Percentiles rank a stretch among this genome's conserved stretches.
phyloP scores from a whole-genome alignment of 2,888 invertebrate species.

The Eupsilia transversa region DNA sequence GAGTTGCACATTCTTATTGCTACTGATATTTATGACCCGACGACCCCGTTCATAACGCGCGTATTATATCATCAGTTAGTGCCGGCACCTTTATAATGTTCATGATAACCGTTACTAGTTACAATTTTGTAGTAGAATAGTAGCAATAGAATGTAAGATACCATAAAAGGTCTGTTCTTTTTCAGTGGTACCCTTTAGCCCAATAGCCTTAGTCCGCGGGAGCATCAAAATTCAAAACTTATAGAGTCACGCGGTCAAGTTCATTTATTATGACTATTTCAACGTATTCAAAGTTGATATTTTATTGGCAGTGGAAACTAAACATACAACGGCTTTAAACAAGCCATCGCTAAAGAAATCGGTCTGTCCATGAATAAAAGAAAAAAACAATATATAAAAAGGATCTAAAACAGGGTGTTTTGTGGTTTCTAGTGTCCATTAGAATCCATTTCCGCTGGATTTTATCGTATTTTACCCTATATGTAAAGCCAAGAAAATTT shows the following conservation, averaged over 20 bases:
- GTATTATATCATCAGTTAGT: background rate
- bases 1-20: too few relatives aligned
- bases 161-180: background rate
- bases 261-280: background rate
- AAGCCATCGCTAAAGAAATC: conserved; percentile 3
- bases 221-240: too few relatives aligned
- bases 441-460: conserved; percentile 8
- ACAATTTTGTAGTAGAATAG: background rate
- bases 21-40: too few relatives aligned
- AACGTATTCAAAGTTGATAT: background rate
- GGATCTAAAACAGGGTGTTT: conserved; percentile 32
- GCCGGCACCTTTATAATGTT: background rate
- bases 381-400: background rate
- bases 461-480: conserved; percentile 8
- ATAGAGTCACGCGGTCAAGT: background rate
- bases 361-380: background rate
- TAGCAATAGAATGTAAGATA: conserved; percentile 8
- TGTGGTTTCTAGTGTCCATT: conserved; percentile 14
- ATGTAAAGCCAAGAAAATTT: background rate
- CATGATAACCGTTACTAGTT: background rate
- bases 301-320: background rate
- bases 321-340: background rate
- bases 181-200: background rate
- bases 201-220: background rate
- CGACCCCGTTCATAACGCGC: too few relatives aligned